These are phyloP conservation scores for Cyphomyrmex costatus DNA, from an alignment of 1,140 invertebrate genomes.

Conservation along the genomic window DNA sequence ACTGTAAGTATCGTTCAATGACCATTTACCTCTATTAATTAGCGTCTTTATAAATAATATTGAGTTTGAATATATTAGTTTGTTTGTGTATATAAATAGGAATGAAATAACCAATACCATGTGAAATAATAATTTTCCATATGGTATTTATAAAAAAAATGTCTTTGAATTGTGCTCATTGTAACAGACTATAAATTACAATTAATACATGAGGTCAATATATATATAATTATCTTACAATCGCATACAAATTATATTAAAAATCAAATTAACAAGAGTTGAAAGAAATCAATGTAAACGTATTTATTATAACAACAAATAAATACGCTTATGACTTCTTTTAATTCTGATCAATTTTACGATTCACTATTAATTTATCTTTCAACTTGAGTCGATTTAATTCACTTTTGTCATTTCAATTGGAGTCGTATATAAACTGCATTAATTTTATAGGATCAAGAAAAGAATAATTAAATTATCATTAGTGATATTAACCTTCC, in stretches of 20 bases:
- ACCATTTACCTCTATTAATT: conserved; percentile 15
- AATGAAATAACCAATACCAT: conserved; percentile 30
- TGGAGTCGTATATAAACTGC: neutral
- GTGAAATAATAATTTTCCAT: neutral
- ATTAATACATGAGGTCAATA: conserved; percentile 11
- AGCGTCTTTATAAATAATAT: conserved; percentile 25
- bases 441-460: neutral
- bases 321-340: neutral
- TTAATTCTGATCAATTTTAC: neutral
- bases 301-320: conserved; percentile 1
- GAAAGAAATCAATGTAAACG: neutral
- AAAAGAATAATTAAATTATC: no score
- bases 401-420: conserved; percentile 7
- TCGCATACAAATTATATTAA: neutral
- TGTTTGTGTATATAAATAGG: conserved; percentile 12
- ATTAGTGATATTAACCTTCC: no score
- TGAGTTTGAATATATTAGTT: neutral
- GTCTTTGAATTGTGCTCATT: conserved; percentile 16
- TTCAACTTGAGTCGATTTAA: neutral
- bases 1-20: neutral
- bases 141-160: conserved; percentile 26
- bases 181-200: neutral
- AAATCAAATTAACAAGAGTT: neutral
- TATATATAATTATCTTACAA: conserved; percentile 25
- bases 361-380: conserved; percentile 2